Conservation (phyloP, 2,113 vertebrate species). For the Xerus inauris region DNA sequence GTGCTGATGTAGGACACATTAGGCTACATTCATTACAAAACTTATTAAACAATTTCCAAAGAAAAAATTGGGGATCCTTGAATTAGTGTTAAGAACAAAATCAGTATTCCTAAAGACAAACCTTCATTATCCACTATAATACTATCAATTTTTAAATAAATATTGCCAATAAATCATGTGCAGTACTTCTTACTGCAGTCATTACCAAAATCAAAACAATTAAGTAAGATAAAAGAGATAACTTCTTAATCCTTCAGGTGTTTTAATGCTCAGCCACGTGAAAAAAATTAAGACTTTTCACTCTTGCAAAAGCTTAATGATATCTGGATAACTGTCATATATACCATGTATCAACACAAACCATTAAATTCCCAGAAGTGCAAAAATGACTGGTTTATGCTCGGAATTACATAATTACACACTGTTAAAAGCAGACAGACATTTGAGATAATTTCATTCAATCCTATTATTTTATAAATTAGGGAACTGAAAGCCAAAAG, state of each 20-base stretch:
- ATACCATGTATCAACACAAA: background rate
- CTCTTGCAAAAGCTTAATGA: constrained; percentile 25
- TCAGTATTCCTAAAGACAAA: background rate
- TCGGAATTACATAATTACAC: constrained; percentile 54
- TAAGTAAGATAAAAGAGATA: background rate
- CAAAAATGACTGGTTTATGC: constrained; percentile 24
- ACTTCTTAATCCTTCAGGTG: constrained; percentile 8
- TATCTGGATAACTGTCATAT: background rate
- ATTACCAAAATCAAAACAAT: constrained; percentile 19
- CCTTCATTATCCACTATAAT: background rate
- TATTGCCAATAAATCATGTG: background rate
- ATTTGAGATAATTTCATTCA: constrained; percentile 21
- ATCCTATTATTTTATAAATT: constrained; percentile 55
- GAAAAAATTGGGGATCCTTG: background rate
- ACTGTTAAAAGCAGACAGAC: constrained; percentile 15
- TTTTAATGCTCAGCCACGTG: constrained; percentile 7
- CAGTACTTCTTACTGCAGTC: background rate
- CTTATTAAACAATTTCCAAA: constrained; percentile 30
- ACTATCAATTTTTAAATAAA: constrained; percentile 1
- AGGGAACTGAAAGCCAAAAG: background rate
- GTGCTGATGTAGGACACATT: background rate
- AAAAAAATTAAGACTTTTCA: constrained; percentile 43
- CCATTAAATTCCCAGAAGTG: constrained; percentile 7
- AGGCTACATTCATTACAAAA: background rate
- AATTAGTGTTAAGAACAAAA: constrained; percentile 27